These are phyloP conservation scores for Caenorhabditis inopinata DNA, from an alignment of 1,140 invertebrate genomes.

Conservation along the genomic window DNA sequence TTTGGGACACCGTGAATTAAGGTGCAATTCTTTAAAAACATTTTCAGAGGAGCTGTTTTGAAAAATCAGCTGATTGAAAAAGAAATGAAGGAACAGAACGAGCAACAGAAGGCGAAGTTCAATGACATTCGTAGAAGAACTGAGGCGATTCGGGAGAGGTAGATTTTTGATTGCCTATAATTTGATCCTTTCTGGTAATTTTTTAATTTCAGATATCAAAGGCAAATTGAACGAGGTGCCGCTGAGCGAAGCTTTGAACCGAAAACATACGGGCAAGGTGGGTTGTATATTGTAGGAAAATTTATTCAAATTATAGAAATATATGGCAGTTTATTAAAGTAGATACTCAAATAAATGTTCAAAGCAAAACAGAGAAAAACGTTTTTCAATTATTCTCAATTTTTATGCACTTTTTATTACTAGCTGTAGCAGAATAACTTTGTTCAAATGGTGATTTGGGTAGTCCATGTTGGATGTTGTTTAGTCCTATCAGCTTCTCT, in stretches of 20 bases:
- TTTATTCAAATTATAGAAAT: too few species aligned
- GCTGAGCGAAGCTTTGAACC: conserved; percentile 47
- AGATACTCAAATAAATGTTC: too few species aligned
- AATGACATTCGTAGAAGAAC: conserved; percentile 61
- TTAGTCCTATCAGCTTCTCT: conserved; percentile 18
- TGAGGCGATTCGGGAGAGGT: conserved; percentile 59
- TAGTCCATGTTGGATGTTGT: conserved; percentile 7
- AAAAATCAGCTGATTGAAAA: conserved; percentile 66
- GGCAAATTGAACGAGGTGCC: conserved; percentile 41
- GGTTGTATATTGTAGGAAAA: conserved; percentile 33
- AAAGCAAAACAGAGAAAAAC: too few species aligned
- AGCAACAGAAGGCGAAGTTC: conserved; percentile 61
- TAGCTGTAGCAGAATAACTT: neutral
- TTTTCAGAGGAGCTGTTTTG: conserved; percentile 61
- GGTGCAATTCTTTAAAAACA: neutral
- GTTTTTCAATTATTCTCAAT: too few species aligned
- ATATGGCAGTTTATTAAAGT: too few species aligned
- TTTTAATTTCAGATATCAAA: conserved; percentile 40
- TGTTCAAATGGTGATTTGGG: neutral
- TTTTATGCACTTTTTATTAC: neutral
- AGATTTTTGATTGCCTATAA: conserved; percentile 38
- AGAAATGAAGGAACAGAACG: conserved; percentile 65
- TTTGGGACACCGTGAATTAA: too few species aligned
- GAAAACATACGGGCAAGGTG: conserved; percentile 65
- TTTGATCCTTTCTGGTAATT: neutral